Evolutionary conservation across 2,113 vertebrate genomes (phyloP).

Genomic region (Sardina pilchardus): DNA sequence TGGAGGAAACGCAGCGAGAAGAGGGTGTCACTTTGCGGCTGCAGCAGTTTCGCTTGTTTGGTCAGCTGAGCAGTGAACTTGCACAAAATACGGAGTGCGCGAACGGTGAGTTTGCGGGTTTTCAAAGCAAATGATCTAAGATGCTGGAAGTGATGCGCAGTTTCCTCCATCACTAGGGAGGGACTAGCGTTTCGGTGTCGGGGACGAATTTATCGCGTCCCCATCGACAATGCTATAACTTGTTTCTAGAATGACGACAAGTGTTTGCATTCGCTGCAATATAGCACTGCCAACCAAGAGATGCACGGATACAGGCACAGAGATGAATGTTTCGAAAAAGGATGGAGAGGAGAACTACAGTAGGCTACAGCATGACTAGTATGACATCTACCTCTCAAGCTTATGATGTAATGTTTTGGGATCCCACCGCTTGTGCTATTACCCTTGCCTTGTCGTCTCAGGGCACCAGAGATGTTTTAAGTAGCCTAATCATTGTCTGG

Average conservation of each 20-base stretch:
- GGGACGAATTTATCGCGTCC: conserved; percentile 49
- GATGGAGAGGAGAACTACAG: not conserved
- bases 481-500: not conserved
- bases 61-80: not conserved
- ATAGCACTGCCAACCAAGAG: not conserved
- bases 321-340: not conserved
- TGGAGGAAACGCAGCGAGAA: conserved; percentile 60
- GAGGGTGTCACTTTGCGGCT: conserved; percentile 51
- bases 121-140: not conserved
- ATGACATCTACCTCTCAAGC: conserved; percentile 6
- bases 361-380: not conserved
- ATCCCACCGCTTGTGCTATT: not conserved
- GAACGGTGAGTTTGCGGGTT: not conserved
- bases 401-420: conserved; percentile 19
- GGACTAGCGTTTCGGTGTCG: not conserved
- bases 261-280: not conserved
- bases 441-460: not conserved
- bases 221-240: conserved; percentile 33
- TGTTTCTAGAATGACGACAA: conserved; percentile 32
- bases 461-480: not conserved
- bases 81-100: conserved; percentile 6
- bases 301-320: not conserved
- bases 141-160: conserved; percentile 2
- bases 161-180: conserved; percentile 9
- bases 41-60: conserved; percentile 30